Percentiles rank a stretch among this genome's conserved stretches.
Conservation (phyloP, 2,113 vertebrate species). For the Cololabis saira region DNA sequence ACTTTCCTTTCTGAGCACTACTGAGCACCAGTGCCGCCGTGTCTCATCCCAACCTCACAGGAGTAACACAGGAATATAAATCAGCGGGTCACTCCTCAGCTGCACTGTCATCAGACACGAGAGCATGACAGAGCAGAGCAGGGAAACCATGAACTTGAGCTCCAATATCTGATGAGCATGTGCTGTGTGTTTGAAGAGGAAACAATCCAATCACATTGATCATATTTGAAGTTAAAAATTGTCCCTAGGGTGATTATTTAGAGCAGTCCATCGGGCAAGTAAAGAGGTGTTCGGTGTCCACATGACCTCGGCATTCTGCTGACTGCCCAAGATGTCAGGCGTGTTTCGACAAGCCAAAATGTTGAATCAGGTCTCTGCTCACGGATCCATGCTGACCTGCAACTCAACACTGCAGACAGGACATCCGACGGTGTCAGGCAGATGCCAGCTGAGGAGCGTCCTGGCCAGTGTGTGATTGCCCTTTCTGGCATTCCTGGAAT, state of each 20-base stretch:
- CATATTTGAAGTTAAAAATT: slow-evolving; percentile 14
- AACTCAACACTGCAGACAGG: slow-evolving; percentile 67
- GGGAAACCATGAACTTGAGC: background rate
- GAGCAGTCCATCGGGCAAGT: background rate
- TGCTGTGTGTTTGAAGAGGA: background rate
- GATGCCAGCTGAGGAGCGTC: slow-evolving; percentile 63
- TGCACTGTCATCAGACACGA: slow-evolving; percentile 14
- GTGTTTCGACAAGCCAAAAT: slow-evolving; percentile 45
- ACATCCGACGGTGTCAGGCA: slow-evolving; percentile 68
- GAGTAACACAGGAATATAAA: slow-evolving; percentile 18
- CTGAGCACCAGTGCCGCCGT: slow-evolving; percentile 2
- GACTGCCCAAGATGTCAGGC: slow-evolving; percentile 38
- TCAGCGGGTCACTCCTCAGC: slow-evolving; percentile 13
- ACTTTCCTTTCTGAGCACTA: slow-evolving; percentile 10
- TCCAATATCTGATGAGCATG: background rate
- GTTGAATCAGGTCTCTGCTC: slow-evolving; percentile 45
- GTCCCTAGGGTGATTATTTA: slow-evolving; percentile 3
- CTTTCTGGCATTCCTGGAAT: slow-evolving; percentile 65
- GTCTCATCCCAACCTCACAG: slow-evolving; percentile 11
- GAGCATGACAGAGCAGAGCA: background rate
- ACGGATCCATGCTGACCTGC: slow-evolving; percentile 57
- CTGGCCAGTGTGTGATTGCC: slow-evolving; percentile 28
- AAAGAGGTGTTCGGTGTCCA: slow-evolving; percentile 37
- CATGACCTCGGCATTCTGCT: slow-evolving; percentile 47
- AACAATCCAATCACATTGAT: background rate